A percentile compares a stretch with the other conserved stretches of the same genome.
Evolutionary conservation across 1,140 invertebrate genomes (phyloP).

Genomic region (Archivesica marissinica): DNA sequence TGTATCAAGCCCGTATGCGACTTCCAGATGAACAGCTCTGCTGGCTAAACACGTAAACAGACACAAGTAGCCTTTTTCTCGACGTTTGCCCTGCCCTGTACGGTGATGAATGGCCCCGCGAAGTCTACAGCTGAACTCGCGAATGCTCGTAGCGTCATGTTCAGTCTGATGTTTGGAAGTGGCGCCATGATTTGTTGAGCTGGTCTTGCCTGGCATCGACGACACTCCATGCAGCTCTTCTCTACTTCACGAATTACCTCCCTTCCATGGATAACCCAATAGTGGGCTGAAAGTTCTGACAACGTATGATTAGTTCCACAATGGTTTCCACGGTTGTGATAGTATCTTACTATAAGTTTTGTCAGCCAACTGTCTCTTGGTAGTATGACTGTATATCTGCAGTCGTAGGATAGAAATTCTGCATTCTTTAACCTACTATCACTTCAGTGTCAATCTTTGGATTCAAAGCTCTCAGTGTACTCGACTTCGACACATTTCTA

Average conservation of each 20-base stretch:
- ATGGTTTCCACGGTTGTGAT: slow-evolving; percentile 3
- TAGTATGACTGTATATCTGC: not conserved
- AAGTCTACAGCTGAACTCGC: slow-evolving; percentile 37
- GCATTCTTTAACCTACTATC: slow-evolving; percentile 19
- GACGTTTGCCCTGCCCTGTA: slow-evolving; percentile 5
- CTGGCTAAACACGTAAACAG: slow-evolving; percentile 49
- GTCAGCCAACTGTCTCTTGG: not conserved
- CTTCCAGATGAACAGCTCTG: slow-evolving; percentile 59
- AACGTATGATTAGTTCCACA: slow-evolving; percentile 4
- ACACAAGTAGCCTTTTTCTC: slow-evolving; percentile 50
- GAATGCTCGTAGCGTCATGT: not conserved
- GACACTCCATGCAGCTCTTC: not conserved
- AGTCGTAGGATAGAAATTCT: slow-evolving; percentile 3
- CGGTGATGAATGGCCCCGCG: slow-evolving; percentile 42
- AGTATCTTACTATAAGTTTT: not conserved
- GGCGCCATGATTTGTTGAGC: slow-evolving; percentile 41
- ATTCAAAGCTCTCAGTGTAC: not conserved
- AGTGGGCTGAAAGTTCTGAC: not conserved
- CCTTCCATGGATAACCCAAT: slow-evolving; percentile 10
- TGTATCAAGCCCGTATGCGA: slow-evolving; percentile 35
- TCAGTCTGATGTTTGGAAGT: not conserved
- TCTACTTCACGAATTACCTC: slow-evolving; percentile 10
- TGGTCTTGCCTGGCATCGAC: not conserved
- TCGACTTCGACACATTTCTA: not conserved
- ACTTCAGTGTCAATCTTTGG: not conserved